Conservation (phyloP, 2,888 invertebrate genomes). For the Oxycera nigricornis region DNA sequence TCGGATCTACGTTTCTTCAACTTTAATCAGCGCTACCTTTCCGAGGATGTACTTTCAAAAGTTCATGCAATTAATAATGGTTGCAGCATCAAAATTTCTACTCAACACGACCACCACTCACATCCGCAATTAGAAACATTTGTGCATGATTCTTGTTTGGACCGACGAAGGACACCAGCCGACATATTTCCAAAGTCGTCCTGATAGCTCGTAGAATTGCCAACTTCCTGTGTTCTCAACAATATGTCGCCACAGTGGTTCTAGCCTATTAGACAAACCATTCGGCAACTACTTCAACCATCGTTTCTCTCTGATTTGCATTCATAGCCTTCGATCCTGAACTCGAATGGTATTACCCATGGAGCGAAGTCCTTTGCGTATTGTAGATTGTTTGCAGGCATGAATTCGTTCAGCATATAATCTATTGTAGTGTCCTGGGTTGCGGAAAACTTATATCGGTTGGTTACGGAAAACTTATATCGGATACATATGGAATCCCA, state of each 20-base stretch:
- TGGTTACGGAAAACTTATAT: conserved; percentile 27
- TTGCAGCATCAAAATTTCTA: conserved; percentile 16
- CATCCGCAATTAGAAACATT: conserved; percentile 40
- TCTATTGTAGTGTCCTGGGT: neutral
- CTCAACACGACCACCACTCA: neutral
- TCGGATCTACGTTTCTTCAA: neutral
- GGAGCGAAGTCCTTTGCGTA: neutral
- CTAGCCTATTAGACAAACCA: conserved; percentile 36
- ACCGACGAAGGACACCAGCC: neutral
- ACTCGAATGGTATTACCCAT: neutral
- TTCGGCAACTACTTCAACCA: neutral
- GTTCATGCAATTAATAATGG: neutral
- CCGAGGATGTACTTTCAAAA: neutral
- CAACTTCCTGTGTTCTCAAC: conserved; percentile 34
- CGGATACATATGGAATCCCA: neutral
- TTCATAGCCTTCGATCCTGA: neutral
- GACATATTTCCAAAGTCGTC: conserved; percentile 20
- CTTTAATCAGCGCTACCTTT: too few relatives aligned
- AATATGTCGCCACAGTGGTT: conserved; percentile 33
- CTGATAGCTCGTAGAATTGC: conserved; percentile 29
- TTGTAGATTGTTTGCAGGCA: neutral
- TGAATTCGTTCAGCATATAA: neutral
- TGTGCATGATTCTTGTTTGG: conserved; percentile 29
- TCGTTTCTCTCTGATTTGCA: neutral
- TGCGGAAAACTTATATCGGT: conserved; percentile 28